phyloP scores from a whole-genome alignment of 1,140 invertebrate genomes.

The Hyphantria cunea region DNA sequence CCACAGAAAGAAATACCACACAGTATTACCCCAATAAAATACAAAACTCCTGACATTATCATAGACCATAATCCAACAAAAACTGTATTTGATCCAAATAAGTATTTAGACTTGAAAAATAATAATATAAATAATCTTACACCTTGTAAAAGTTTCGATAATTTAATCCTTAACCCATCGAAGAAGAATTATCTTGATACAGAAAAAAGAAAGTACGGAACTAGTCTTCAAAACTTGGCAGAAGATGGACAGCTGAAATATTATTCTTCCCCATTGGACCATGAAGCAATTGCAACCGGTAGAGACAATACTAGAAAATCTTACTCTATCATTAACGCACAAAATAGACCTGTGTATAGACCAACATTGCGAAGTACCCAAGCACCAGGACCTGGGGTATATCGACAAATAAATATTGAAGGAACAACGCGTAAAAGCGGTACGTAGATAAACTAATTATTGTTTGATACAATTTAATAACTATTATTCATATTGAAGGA shows the following conservation, averaged over 20 bases:
- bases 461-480: too few species aligned
- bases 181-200: slow-evolving; percentile 42
- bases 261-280: slow-evolving; percentile 59
- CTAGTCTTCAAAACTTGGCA: slow-evolving; percentile 69
- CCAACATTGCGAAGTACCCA: slow-evolving; percentile 50
- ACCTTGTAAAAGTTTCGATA: slow-evolving; percentile 75
- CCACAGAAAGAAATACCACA: slow-evolving; percentile 10
- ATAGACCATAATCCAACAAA: slow-evolving; percentile 57
- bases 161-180: slow-evolving; percentile 55
- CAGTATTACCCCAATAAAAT: slow-evolving; percentile 26
- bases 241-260: slow-evolving; percentile 66
- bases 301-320: slow-evolving; percentile 64
- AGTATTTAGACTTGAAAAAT: slow-evolving; percentile 68
- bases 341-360: slow-evolving; percentile 51
- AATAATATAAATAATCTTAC: slow-evolving; percentile 61
- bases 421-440: slow-evolving; percentile 31
- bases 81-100: slow-evolving; percentile 63
- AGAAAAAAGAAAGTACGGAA: slow-evolving; percentile 60
- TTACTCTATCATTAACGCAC: slow-evolving; percentile 66
- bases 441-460: slow-evolving; percentile 4
- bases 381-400: slow-evolving; percentile 63
- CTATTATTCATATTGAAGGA: too few species aligned
- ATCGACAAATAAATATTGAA: slow-evolving; percentile 63
- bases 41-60: slow-evolving; percentile 54
- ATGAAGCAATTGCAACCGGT: slow-evolving; percentile 36